Base-by-base conservation (phyloP, 2,888 invertebrate species). In the Oscheius onirici region DNA sequence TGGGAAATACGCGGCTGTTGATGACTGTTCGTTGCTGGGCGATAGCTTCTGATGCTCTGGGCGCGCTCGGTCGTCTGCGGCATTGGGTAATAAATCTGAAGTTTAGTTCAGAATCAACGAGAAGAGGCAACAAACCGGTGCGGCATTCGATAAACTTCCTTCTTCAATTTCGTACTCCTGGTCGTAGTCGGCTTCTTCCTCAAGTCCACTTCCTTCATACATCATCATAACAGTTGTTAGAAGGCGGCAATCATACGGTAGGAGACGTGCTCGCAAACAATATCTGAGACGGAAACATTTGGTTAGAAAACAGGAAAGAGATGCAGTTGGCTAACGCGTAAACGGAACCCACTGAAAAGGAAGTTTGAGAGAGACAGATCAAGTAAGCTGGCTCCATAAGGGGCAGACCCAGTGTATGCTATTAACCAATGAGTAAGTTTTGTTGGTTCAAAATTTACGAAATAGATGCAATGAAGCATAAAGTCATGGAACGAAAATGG, bases 131-230 rank as follows among this genome's bases (percentile, higher is more conserved):
- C 58, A 11, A 22, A 58, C 58, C 17, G 58, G 58, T 6, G 28
- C n/a, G 13, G 20, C 5, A n/a, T n/a, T 17, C 3, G 2, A 20
- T n/a, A 41, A 17, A 20, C 40, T 58, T 17, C 41, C n/a, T 17
- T n/a, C 20, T n/a, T n/a, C 58, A 17, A 58, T 41, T 26, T 24
- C 28, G 41, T 58, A 58, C 22, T 41, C 58, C 1, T 58, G 41
- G 8, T 58, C 58, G 20, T 58, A 58, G 20, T 58, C 58, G 15
- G 40, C 58, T 20, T 58, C 58, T 3, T n/a, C 20, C 22, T 58
- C 58, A 5, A 58, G 22, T 17, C 58, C 58, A 58, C 20, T 58
- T 20, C 41, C 58, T 17, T 43, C 58, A 41, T 58, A 58, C 40
- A 43, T 41, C 58, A 58, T 58, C 58, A 58, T 58, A 40, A 11